Base-by-base conservation (phyloP, 2,888 invertebrate genomes). In the Sabatieria punctata region DNA sequence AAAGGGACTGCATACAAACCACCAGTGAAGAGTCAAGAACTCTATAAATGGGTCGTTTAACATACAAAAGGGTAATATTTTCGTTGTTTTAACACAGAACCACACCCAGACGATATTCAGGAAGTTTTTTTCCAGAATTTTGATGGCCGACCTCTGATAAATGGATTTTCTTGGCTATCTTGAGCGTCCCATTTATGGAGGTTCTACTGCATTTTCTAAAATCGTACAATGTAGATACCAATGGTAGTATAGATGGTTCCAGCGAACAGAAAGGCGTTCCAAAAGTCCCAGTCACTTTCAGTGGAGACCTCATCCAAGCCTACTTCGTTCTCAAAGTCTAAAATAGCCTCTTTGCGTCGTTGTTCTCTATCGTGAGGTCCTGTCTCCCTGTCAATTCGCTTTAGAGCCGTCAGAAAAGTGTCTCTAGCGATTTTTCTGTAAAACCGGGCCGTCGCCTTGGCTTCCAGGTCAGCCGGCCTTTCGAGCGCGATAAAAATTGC, bases 231-330 rank as follows among this genome's bases (percentile, higher is more conserved):
- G n/a, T n/a, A n/a, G n/a, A n/a, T 27, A 46, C 46, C 46, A 4
- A 46, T 46, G 24, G 46, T 46, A 15, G 46, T 46, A 26, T 43
- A 46, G 19, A 46, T 37, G 22, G 46, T 41, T n/a, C 46, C 46
- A 18, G 46, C 46, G 22, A 26, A 46, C n/a, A 46, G 38, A 6
- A 46, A 22, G 27, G 46, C 46, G 23, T 46, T 46, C 24, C 26
- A 46, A 23, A 46, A 41, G 25, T 26, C 25, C 46, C 46, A 46
- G 6, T 4, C 30, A 4, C 18, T 41, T 2, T 21, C 41, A 13
- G 39, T 15, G 39, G 13, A 6, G 39, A 39, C 21, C 4, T 39
- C 39, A 13, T 19, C 39, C 6, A 36, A 19, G 11, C 39, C 39
- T 13, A 39, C 11, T 3, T 19, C 39, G 21, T 19, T 3, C 39